These are phyloP conservation scores for Corella eumyota DNA, from an alignment of 23 tunicate genomes.

Conservation along the genomic window DNA sequence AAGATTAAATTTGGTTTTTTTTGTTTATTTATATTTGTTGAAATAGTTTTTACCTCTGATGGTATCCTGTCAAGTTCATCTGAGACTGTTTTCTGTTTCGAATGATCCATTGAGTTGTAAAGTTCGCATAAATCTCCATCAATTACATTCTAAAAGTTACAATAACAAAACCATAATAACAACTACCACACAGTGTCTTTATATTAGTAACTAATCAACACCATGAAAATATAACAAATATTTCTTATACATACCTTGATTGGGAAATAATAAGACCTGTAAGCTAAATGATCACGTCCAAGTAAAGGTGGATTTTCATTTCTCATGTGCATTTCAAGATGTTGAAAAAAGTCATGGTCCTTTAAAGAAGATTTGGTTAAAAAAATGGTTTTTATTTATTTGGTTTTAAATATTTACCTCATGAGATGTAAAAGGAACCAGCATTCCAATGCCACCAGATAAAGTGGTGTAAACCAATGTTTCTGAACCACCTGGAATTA, in stretches of 20 bases:
- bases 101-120: constrained; percentile 68
- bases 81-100: constrained; percentile 81
- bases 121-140: constrained; percentile 97
- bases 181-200: too few relatives aligned
- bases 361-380: constrained; percentile 4
- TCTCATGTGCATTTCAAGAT: constrained; percentile 96
- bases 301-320: constrained; percentile 71
- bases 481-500: constrained; percentile 94
- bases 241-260: constrained; percentile 45
- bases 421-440: constrained; percentile 90
- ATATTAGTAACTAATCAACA: too few relatives aligned
- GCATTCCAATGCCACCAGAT: constrained; percentile 95
- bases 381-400: neutral
- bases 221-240: neutral
- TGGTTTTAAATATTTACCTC: constrained; percentile 51
- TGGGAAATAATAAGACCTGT: constrained; percentile 84
- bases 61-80: constrained; percentile 93
- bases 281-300: constrained; percentile 93
- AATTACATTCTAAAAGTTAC: constrained; percentile 51
- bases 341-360: constrained; percentile 97
- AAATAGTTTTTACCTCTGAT: constrained; percentile 40
- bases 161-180: too few relatives aligned
- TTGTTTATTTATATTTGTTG: neutral
- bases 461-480: constrained; percentile 82
- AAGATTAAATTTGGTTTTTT: neutral